Conservation (phyloP, 30 jellyfish, hydroid and myxozoan genomes). For the Morbakka virulenta region DNA sequence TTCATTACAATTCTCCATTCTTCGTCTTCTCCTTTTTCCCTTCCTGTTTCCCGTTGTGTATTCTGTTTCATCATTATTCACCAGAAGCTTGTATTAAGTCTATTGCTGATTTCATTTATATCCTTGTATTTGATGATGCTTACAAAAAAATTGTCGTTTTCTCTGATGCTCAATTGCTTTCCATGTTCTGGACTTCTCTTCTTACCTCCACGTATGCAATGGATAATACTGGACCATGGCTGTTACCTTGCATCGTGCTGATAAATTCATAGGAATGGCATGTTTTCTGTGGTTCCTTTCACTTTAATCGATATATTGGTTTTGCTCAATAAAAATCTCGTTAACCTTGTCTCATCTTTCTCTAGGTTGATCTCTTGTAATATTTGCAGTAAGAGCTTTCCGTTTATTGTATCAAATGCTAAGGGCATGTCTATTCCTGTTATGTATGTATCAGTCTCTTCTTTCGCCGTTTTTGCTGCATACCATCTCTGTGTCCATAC, state of each 20-base stretch:
- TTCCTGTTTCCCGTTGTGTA: background rate
- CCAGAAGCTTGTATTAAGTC: constrained; percentile 18
- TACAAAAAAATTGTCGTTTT: constrained; percentile 22
- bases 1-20: no score
- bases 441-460: constrained; percentile 20
- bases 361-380: no score
- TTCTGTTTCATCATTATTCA: constrained; percentile 5
- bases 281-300: constrained; percentile 13
- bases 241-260: constrained; percentile 42
- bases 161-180: constrained; percentile 4
- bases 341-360: no score
- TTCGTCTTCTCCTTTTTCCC: background rate
- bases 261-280: constrained; percentile 36
- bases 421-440: constrained; percentile 50
- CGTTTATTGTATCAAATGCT: constrained; percentile 42
- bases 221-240: constrained; percentile 26
- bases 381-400: constrained; percentile 26
- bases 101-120: constrained; percentile 12
- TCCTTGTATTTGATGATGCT: constrained; percentile 16
- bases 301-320: no score
- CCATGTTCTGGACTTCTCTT: constrained; percentile 12
- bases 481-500: constrained; percentile 52
- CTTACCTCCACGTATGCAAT: constrained; percentile 24
- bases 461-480: constrained; percentile 17
- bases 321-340: no score